Evolutionary conservation across 2,113 vertebrate species (phyloP), one percentile per base, ranked within the genome.

Genomic region (Sus scrofa): DNA sequence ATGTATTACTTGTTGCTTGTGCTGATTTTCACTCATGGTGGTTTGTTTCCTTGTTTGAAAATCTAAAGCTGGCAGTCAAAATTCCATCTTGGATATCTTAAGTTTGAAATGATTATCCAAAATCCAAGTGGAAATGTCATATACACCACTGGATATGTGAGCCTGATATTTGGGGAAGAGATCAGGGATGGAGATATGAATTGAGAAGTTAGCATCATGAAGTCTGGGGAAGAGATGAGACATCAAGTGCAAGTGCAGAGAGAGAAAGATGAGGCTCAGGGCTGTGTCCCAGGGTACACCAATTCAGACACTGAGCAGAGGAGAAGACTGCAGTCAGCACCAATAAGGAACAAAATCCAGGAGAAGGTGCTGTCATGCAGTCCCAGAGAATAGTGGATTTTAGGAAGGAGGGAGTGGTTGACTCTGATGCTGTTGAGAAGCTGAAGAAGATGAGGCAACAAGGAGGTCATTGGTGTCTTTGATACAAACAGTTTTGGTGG

Each of bases 21-120:
- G 79, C 37, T 83, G 15, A 78, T 67, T 96, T 94, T 63, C n/a
- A 86, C 50, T 94, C 52, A 84, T 20, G 20, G 62, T 56, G 7
- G 16, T 89, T 85, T 88, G 11, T 86, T 60, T 79, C 32, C 34
- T 74, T 68, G 7, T 74, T 82, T 88, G 65, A 71, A 56, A 34
- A 62, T n/a, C 50, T 88, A 85, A 60, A 81, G 16, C 9, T 81
- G 65, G 54, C 75, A 83, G n/a, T 30, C 12, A 34, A 77, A 87
- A 39, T 77, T 93, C 34, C 93, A 8, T 39, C 77, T 94, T 89
- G 50, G 54, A 75, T 81, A 86, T 44, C 22, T 68, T 34, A 74
- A 52, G 26, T 65, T 94, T 89, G 26, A 94, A 92, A 78, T 71
- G 67, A 89, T 34, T 70, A 67, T 75, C 37, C 71, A 70, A 70